These are phyloP conservation scores for Sinopyrophorus schimmeli DNA, from an alignment of 2,888 invertebrate species.

Conservation along the genomic window DNA sequence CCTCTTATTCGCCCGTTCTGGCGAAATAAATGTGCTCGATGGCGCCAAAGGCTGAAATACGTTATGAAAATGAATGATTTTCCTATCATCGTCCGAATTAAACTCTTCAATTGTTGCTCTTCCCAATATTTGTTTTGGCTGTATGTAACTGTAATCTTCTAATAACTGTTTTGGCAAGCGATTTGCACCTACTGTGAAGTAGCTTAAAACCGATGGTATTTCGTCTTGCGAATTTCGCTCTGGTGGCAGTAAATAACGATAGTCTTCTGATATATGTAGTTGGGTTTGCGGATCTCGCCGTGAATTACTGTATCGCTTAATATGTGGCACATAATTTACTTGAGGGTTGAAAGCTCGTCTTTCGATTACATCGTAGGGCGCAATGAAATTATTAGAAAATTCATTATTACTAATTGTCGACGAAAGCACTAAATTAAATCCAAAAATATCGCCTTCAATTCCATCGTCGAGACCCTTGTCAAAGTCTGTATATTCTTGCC, in stretches of 20 bases:
- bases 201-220: conserved; percentile 37
- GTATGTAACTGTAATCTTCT: background rate
- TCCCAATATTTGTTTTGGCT: background rate
- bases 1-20: conserved; percentile 17
- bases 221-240: conserved; percentile 11
- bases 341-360: conserved; percentile 4
- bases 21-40: background rate
- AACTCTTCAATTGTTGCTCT: conserved; percentile 10
- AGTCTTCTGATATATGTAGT: background rate
- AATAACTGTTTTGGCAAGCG: conserved; percentile 31
- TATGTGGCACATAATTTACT: conserved; percentile 14
- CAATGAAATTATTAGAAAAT: conserved; percentile 5
- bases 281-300: background rate
- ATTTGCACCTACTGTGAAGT: conserved; percentile 36
- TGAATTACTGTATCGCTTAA: conserved; percentile 10
- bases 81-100: conserved; percentile 5
- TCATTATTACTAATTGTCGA: conserved; percentile 56
- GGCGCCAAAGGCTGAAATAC: background rate
- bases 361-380: conserved; percentile 3
- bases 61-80: conserved; percentile 1
- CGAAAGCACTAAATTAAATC: conserved; percentile 65
- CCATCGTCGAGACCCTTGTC: conserved; percentile 68
- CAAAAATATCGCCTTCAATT: conserved; percentile 69
- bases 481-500: conserved; percentile 69
- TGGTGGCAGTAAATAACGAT: background rate